A percentile compares a stretch with the other conserved stretches of the same genome.
Conservation (phyloP, 2,888 invertebrate genomes). For the Hirtodrosophila alboralis region DNA sequence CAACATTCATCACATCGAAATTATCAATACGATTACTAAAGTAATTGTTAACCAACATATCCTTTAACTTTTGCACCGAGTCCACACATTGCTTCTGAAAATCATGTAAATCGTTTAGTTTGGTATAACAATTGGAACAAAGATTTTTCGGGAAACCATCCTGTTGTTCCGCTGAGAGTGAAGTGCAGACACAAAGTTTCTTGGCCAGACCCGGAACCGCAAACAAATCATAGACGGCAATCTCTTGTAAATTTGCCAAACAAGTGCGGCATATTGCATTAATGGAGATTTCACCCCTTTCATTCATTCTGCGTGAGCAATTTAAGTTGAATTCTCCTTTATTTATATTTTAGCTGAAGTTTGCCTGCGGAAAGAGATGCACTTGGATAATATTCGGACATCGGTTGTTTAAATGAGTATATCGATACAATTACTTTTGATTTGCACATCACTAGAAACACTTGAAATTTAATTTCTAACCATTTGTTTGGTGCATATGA, state of each 20-base stretch:
- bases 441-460: constrained; percentile 33
- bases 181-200: constrained; percentile 79
- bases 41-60: constrained; percentile 54
- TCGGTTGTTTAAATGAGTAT: constrained; percentile 23
- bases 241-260: constrained; percentile 60
- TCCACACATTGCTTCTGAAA: constrained; percentile 78
- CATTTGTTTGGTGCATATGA: too few species aligned
- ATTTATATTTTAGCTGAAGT: background rate
- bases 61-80: constrained; percentile 73
- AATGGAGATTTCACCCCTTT: constrained; percentile 41
- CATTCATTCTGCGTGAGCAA: constrained; percentile 39
- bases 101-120: constrained; percentile 77
- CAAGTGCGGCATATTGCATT: constrained; percentile 81
- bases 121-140: constrained; percentile 71
- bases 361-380: background rate
- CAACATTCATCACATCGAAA: constrained; percentile 44
- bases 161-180: constrained; percentile 74
- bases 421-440: background rate
- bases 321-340: background rate
- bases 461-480: background rate
- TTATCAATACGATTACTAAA: constrained; percentile 8
- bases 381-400: constrained; percentile 9
- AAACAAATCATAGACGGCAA: constrained; percentile 69
- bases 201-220: constrained; percentile 74
- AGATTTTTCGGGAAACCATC: constrained; percentile 81